Base-by-base conservation (phyloP, 2,113 vertebrate species). In the Ornithorhynchus anatinus region DNA sequence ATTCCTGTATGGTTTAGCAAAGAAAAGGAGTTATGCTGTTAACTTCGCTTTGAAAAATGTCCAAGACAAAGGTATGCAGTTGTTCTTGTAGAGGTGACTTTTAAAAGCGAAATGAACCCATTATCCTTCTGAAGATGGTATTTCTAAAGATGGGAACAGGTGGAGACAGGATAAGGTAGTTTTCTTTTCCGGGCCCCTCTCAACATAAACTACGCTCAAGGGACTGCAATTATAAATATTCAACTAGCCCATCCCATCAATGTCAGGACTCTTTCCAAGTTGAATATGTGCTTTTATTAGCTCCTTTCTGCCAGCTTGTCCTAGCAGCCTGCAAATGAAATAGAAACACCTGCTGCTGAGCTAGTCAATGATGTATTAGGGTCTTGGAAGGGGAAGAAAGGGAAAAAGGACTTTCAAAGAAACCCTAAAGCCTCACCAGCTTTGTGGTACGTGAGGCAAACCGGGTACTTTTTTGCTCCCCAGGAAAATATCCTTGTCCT, bases 381-480 rank as follows among this genome's bases (percentile, higher is more conserved):
- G n/a, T n/a, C n/a, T n/a, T n/a, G n/a, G n/a, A 27, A 35, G 58
- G 16, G 31, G 14, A 22, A 10, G 19, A 33, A 25, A 22, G 15
- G 7, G 12, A 40, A 22, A 1, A 0, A 67, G 33, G 44, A n/a
- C n/a, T n/a, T n/a, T n/a, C n/a, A n/a, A n/a, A n/a, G n/a, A n/a
- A n/a, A n/a, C 54, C 23, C 61, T 57, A 47, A 58, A 52, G 69
- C 47, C 79, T 51, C 65, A 60, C 68, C 62, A 31, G 13, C 20
- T 43, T 16, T 58, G 22, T 8, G 14, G 82, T 72, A 61, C 60
- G 25, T 36, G 32, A 25, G 53, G 85, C 73, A 53, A 60, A 22
- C 47, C 67, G 74, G 69, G 61, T 72, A 57, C 79, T 78, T 54
- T 38, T 76, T 70, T 76, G 40, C 57, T 80, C 62, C 43, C 44